Percentiles rank a stretch among this genome's conserved stretches.
Evolutionary conservation across 23 tunicate species (phyloP).

Genomic region (Clavelina lepadiformis): DNA sequence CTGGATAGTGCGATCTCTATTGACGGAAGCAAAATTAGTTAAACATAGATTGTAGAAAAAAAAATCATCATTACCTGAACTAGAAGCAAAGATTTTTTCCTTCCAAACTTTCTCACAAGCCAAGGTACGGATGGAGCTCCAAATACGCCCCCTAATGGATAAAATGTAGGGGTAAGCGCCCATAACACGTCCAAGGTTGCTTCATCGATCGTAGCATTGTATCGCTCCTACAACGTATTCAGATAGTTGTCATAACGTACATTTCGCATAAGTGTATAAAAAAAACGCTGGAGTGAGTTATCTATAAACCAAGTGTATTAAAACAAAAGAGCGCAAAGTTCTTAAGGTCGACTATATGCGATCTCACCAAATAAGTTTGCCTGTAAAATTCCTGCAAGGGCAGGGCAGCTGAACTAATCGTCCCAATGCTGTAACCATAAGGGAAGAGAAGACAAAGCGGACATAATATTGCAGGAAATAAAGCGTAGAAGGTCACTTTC

Average conservation of each 20-base stretch:
- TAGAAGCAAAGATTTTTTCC: neutral
- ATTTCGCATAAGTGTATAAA: too few species aligned
- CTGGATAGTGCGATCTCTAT: too few species aligned
- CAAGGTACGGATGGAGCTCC: neutral
- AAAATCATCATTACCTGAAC: too few species aligned
- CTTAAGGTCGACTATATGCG: too few species aligned
- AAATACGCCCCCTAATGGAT: slow-evolving; percentile 6
- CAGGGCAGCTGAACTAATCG: neutral
- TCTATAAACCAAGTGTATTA: too few species aligned
- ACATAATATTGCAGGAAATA: neutral
- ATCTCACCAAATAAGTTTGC: neutral
- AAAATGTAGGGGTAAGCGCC: neutral
- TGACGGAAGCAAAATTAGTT: too few species aligned
- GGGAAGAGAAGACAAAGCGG: neutral
- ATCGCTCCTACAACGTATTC: neutral
- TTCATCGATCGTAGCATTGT: neutral
- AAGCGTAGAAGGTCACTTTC: neutral
- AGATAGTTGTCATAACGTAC: neutral
- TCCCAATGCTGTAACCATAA: slow-evolving; percentile 5
- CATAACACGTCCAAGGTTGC: slow-evolving; percentile 2
- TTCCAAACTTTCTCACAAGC: slow-evolving; percentile 1
- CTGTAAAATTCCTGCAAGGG: neutral
- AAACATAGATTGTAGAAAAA: too few species aligned
- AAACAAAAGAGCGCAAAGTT: too few species aligned
- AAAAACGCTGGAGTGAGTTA: too few species aligned